phyloP scores from a whole-genome alignment of 1,140 invertebrate species.

The Pachypeltis micranthus region DNA sequence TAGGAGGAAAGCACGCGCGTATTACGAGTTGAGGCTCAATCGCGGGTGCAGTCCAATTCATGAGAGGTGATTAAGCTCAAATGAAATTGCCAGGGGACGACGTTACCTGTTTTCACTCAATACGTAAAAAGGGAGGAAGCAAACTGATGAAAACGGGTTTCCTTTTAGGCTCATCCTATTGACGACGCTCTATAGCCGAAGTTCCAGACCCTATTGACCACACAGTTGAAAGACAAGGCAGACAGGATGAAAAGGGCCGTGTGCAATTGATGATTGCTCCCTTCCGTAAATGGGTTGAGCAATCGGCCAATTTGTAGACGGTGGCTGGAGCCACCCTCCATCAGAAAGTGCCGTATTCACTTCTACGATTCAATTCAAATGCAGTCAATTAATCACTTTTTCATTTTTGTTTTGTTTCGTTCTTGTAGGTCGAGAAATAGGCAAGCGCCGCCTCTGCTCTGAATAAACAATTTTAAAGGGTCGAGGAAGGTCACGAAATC shows the following conservation, averaged over 20 bases:
- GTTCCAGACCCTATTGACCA: background rate
- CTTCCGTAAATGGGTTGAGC: background rate
- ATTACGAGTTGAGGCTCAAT: too few relatives aligned
- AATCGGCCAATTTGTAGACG: background rate
- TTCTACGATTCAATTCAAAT: background rate
- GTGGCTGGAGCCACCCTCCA: background rate
- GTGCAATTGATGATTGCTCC: background rate
- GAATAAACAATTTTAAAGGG: background rate
- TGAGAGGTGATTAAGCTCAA: background rate
- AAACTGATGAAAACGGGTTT: background rate
- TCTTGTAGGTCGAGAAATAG: background rate
- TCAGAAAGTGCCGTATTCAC: background rate
- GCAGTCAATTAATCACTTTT: background rate
- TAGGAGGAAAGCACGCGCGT: too few relatives aligned
- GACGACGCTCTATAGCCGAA: background rate
- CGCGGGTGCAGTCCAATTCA: too few relatives aligned
- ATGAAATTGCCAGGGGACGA: background rate
- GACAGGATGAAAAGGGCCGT: background rate
- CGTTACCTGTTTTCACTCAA: background rate
- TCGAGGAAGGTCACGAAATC: background rate
- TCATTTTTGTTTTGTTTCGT: background rate
- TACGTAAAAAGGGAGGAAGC: background rate
- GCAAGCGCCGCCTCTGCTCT: background rate
- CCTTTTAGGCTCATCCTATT: background rate
- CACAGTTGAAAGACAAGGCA: background rate